phyloP scores from a whole-genome alignment of 2,113 vertebrate genomes.

The Actinemys pallida region DNA sequence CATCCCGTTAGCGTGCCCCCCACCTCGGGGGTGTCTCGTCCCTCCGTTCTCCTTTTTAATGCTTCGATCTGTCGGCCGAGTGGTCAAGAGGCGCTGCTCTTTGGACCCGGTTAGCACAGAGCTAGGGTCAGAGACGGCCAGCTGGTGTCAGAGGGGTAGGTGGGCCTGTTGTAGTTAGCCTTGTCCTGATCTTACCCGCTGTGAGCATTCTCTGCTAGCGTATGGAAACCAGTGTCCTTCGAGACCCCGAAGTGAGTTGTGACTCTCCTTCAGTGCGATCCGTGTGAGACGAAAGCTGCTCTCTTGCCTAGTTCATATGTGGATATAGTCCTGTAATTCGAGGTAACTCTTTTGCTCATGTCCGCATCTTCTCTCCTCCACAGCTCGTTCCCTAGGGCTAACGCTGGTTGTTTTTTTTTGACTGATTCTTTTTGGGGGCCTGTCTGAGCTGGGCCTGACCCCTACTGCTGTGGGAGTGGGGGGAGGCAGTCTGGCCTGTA shows the following conservation, averaged over 20 bases:
- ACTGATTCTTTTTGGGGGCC: neutral
- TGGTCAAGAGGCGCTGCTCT: too few relatives aligned
- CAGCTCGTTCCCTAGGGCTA: neutral
- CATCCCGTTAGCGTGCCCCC: fast-evolving
- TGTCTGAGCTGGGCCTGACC: conserved; percentile 62
- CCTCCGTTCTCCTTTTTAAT: neutral
- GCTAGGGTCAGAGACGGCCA: conserved; percentile 51
- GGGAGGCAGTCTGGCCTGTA: neutral
- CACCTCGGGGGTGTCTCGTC: neutral
- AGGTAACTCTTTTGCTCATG: conserved; percentile 98
- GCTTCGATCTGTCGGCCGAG: neutral
- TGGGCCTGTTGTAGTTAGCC: conserved; percentile 74
- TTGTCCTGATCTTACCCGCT: conserved; percentile 87
- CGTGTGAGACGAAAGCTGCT: conserved; percentile 92
- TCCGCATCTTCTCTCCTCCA: conserved; percentile 91
- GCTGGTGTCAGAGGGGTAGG: neutral
- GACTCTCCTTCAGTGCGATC: conserved; percentile 84
- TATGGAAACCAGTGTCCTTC: conserved; percentile 95
- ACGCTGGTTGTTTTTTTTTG: neutral
- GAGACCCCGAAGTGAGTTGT: conserved; percentile 92
- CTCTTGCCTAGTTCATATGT: conserved; percentile 95
- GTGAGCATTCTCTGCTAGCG: conserved; percentile 93
- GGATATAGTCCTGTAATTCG: conserved; percentile 95
- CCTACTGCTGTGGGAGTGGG: neutral
- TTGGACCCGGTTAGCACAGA: neutral